Conservation (phyloP, 2,113 vertebrate species). For the Neotoma lepida region DNA sequence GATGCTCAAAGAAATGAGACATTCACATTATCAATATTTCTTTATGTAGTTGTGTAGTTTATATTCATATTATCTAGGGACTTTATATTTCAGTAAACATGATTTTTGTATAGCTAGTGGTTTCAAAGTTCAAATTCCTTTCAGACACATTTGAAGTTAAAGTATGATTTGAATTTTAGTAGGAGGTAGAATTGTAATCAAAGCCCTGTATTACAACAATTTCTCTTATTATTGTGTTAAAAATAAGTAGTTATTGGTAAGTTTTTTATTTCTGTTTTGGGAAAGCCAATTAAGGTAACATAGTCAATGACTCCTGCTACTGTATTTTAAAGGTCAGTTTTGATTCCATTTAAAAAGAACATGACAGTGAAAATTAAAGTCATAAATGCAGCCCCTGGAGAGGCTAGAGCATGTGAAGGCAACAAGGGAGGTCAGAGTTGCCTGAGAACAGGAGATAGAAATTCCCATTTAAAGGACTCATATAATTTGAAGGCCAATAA, state of each 20-base stretch:
- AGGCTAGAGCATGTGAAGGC: conserved; percentile 13
- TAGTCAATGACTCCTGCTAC: background rate
- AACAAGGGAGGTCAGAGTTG: conserved; percentile 11
- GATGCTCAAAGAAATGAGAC: conserved; percentile 1
- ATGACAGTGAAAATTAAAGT: conserved; percentile 69
- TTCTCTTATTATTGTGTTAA: conserved; percentile 6
- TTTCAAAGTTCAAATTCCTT: conserved; percentile 38
- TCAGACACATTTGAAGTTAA: conserved; percentile 33
- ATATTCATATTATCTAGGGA: background rate
- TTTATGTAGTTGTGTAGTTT: background rate
- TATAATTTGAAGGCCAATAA: conserved; percentile 34
- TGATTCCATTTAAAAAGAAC: conserved; percentile 60
- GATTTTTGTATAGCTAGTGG: background rate
- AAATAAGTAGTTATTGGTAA: conserved; percentile 15
- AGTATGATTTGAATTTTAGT: conserved; percentile 54
- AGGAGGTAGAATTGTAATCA: background rate
- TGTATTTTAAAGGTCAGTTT: conserved; percentile 60
- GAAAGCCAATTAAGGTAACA: conserved; percentile 16
- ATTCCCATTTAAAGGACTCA: background rate
- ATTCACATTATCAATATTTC: conserved; percentile 7
- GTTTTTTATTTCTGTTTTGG: conserved; percentile 52
- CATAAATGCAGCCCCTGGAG: conserved; percentile 44
- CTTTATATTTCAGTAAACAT: conserved; percentile 42
- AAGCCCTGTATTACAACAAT: background rate
- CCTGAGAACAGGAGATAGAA: background rate